phyloP scores from a whole-genome alignment of 2,888 invertebrate genomes.

The Brachypalpus laphriformis region DNA sequence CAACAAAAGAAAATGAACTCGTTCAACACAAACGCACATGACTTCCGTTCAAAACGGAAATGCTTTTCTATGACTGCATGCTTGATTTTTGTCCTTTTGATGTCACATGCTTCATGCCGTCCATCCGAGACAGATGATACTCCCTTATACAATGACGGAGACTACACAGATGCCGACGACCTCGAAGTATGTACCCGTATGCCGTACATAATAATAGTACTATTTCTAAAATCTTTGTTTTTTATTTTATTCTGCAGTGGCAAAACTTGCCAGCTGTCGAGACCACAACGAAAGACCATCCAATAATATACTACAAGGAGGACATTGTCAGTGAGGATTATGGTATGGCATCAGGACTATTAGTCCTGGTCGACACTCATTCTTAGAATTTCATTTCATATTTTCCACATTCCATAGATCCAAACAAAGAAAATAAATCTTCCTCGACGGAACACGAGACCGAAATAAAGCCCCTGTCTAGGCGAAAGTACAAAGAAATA shows the following conservation, averaged over 20 bases:
- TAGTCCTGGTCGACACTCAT: background rate
- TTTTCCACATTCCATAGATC: conserved; percentile 74
- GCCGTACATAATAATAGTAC: background rate
- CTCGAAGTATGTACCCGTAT: conserved; percentile 77
- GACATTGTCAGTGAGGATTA: conserved; percentile 81
- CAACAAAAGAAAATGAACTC: conserved; percentile 73
- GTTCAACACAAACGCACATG: conserved; percentile 69
- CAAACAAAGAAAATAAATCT: conserved; percentile 75
- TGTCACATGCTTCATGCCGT: conserved; percentile 60
- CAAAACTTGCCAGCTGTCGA: conserved; percentile 77
- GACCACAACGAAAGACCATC: conserved; percentile 77
- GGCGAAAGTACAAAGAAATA: conserved; percentile 75
- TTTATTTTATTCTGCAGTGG: conserved; percentile 74
- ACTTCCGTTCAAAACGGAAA: conserved; percentile 76
- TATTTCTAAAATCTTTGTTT: conserved; percentile 15
- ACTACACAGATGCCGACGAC: conserved; percentile 77
- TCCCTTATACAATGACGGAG: conserved; percentile 36
- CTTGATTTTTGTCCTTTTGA: conserved; percentile 74
- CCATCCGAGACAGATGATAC: conserved; percentile 42
- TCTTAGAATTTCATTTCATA: conserved; percentile 2
- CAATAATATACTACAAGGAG: conserved; percentile 80
- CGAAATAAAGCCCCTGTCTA: conserved; percentile 24
- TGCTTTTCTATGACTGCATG: conserved; percentile 74
- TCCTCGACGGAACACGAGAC: conserved; percentile 4
- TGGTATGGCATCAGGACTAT: conserved; percentile 75